A percentile compares a stretch with the other conserved stretches of the same genome.
Conservation (phyloP, 2,888 invertebrate genomes). For the Drosophila pegasa region DNA sequence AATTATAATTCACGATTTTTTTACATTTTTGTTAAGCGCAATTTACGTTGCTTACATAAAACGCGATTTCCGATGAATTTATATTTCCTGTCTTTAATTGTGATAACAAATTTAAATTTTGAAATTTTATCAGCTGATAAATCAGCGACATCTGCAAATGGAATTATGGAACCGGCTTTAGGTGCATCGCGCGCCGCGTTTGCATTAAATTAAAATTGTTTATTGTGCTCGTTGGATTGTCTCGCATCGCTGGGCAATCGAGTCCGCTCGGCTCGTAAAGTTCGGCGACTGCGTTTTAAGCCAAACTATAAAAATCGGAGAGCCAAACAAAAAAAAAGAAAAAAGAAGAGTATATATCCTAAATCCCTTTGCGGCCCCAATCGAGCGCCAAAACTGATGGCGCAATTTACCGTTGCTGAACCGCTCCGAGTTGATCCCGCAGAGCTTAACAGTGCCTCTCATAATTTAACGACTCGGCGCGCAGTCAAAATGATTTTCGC, state of each 20-base stretch:
- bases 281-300: constrained; percentile 43
- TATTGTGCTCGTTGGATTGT: constrained; percentile 49
- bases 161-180: constrained; percentile 48
- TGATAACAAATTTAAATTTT: constrained; percentile 12
- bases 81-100: constrained; percentile 12
- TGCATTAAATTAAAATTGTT: constrained; percentile 68
- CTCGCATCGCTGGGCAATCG: constrained; percentile 51
- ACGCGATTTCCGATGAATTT: background rate
- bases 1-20: background rate
- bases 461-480: constrained; percentile 67
- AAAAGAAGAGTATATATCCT: constrained; percentile 48
- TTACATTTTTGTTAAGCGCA: background rate
- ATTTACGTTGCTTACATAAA: background rate
- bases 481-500: constrained; percentile 59
- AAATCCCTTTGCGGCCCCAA: constrained; percentile 56
- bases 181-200: constrained; percentile 34
- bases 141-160: constrained; percentile 10
- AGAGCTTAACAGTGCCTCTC: constrained; percentile 76
- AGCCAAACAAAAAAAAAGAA: constrained; percentile 18
- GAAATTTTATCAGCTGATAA: constrained; percentile 10
- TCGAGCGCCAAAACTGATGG: constrained; percentile 11
- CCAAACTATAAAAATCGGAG: constrained; percentile 62
- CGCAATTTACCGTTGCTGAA: constrained; percentile 60
- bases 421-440: constrained; percentile 65
- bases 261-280: constrained; percentile 59